These are phyloP conservation scores for Spialia ferax DNA, from an alignment of 2,888 invertebrate species.

Conservation along the genomic window DNA sequence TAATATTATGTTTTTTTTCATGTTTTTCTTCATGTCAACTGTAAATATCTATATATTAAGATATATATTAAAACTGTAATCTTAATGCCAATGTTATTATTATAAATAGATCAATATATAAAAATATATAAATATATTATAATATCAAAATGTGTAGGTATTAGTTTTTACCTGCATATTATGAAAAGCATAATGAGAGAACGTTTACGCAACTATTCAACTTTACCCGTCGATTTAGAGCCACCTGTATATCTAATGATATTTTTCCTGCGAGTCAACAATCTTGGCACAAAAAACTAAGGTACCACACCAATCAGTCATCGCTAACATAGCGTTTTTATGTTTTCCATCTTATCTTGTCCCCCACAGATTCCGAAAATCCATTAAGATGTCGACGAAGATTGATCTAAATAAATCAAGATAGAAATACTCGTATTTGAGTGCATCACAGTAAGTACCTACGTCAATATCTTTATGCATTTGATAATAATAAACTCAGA, in stretches of 20 bases:
- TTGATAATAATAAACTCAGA: not conserved
- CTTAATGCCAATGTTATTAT: too few relatives aligned
- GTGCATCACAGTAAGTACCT: conserved; percentile 59
- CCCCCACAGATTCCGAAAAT: conserved; percentile 51
- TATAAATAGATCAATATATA: too few relatives aligned
- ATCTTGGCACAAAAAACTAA: conserved; percentile 6
- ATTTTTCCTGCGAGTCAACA: not conserved
- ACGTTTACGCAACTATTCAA: not conserved
- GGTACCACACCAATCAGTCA: not conserved
- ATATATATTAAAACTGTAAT: too few relatives aligned
- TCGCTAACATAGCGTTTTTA: conserved; percentile 40
- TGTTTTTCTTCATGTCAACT: too few relatives aligned
- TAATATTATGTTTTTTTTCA: too few relatives aligned
- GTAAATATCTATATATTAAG: too few relatives aligned
- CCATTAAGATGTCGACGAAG: conserved; percentile 82
- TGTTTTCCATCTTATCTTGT: conserved; percentile 21
- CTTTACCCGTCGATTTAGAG: not conserved
- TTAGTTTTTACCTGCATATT: too few relatives aligned
- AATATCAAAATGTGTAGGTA: too few relatives aligned
- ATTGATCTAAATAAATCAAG: conserved; percentile 71
- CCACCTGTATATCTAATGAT: not conserved
- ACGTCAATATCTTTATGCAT: conserved; percentile 3
- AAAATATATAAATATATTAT: too few relatives aligned
- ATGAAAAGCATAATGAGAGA: too few relatives aligned
- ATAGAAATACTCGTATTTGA: conserved; percentile 74